These are phyloP conservation scores for Python bivittatus DNA, from an alignment of 2,113 vertebrate species.

Conservation along the genomic window DNA sequence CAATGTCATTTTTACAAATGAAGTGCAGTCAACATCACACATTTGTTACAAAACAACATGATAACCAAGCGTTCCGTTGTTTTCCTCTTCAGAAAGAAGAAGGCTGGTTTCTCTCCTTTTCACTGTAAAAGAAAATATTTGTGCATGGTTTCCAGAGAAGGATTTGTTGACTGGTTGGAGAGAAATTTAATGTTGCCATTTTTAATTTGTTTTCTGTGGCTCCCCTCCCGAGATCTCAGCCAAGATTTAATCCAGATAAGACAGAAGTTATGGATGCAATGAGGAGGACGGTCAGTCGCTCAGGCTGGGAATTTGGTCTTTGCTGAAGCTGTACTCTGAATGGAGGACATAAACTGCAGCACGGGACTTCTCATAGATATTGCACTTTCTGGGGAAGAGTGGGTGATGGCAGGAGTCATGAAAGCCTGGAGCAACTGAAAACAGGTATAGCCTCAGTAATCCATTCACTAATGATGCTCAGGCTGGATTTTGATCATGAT, in stretches of 20 bases:
- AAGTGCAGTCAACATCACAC: not conserved
- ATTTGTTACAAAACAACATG: not conserved
- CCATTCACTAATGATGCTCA: not conserved
- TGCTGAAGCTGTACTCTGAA: not conserved
- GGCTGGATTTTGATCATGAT: not conserved
- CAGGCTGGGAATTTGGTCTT: not conserved
- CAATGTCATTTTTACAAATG: not conserved
- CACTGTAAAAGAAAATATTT: not conserved
- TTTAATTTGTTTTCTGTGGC: not conserved
- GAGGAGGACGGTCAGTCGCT: not conserved
- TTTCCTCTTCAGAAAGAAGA: not conserved
- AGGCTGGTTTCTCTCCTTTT: not conserved
- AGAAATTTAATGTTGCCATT: not conserved
- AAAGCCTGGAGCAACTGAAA: not conserved
- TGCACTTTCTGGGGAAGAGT: not conserved
- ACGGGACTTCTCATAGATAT: not conserved
- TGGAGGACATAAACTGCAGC: not conserved
- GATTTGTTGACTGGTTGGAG: not conserved
- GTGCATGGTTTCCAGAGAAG: not conserved
- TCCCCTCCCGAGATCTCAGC: not conserved
- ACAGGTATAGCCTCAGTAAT: not conserved
- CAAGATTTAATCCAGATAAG: not conserved
- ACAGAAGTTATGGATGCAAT: not conserved
- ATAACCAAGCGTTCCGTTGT: not conserved
- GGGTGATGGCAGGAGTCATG: not conserved